These are phyloP conservation scores for Tetrax tetrax DNA, from an alignment of 2,113 vertebrate species.

Conservation along the genomic window DNA sequence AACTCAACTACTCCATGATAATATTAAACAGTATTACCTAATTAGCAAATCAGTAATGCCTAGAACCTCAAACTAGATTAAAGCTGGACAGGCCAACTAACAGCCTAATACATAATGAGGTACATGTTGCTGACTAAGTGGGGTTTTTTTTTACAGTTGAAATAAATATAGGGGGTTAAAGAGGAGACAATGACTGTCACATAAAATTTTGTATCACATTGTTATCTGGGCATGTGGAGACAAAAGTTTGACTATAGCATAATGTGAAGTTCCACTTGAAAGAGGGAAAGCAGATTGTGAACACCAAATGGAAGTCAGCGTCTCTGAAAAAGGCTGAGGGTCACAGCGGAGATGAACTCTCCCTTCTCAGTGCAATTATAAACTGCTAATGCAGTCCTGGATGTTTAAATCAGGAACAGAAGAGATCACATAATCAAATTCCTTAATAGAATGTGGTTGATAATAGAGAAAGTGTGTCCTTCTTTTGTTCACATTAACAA, in stretches of 20 bases:
- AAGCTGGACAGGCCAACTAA: background rate
- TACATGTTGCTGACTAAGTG: background rate
- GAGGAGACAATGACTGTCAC: background rate
- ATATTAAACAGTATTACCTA: background rate
- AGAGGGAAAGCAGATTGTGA: background rate
- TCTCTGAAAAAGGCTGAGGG: background rate
- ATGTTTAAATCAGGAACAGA: background rate
- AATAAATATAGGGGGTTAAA: background rate
- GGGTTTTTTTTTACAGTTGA: background rate
- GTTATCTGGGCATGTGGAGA: background rate
- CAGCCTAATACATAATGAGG: background rate
- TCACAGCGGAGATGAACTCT: accelerated
- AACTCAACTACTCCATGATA: background rate
- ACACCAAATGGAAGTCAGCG: background rate
- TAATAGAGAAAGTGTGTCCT: background rate
- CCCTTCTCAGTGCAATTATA: background rate
- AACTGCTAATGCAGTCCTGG: background rate
- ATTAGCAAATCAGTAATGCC: background rate
- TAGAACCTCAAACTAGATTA: background rate
- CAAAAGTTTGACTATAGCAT: background rate
- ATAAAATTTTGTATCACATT: background rate
- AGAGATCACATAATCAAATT: background rate
- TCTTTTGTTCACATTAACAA: background rate
- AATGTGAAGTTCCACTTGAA: background rate
- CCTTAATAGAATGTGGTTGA: background rate